Percentiles rank a stretch among this genome's conserved stretches.
These are phyloP conservation scores for Pterocles burchelli DNA, from an alignment of 2,113 vertebrate species.

Conservation along the genomic window DNA sequence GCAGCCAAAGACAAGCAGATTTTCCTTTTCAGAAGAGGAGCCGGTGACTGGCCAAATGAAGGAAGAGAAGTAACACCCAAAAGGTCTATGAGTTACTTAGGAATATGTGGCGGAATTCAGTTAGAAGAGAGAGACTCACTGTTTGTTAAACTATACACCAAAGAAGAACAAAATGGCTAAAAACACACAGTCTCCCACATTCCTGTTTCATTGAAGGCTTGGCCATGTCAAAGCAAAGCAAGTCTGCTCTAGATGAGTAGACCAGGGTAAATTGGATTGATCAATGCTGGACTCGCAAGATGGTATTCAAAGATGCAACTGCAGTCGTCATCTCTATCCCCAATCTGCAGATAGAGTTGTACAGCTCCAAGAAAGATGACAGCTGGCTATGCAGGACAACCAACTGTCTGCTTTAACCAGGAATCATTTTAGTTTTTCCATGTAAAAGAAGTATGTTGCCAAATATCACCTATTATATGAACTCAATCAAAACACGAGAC, in stretches of 20 bases:
- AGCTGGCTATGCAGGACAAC: background rate
- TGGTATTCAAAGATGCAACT: background rate
- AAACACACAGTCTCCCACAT: background rate
- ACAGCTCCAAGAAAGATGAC: background rate
- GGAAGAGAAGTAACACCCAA: background rate
- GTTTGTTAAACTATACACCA: background rate
- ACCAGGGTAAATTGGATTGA: background rate
- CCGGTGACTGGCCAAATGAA: background rate
- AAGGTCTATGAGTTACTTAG: background rate
- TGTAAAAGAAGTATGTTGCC: background rate
- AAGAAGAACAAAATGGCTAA: background rate
- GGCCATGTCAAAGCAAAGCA: background rate
- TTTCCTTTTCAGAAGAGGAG: background rate
- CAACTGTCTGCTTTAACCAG: background rate
- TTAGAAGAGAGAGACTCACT: background rate
- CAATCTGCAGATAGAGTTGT: background rate
- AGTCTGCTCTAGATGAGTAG: background rate
- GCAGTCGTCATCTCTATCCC: background rate
- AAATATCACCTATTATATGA: background rate
- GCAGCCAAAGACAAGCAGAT: background rate
- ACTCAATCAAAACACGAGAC: background rate
- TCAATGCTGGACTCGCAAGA: background rate
- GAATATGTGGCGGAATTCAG: background rate
- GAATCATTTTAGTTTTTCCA: background rate
- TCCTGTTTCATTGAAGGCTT: background rate